Base-by-base conservation (phyloP, 2,113 vertebrate genomes). In the Cavia aperea region DNA sequence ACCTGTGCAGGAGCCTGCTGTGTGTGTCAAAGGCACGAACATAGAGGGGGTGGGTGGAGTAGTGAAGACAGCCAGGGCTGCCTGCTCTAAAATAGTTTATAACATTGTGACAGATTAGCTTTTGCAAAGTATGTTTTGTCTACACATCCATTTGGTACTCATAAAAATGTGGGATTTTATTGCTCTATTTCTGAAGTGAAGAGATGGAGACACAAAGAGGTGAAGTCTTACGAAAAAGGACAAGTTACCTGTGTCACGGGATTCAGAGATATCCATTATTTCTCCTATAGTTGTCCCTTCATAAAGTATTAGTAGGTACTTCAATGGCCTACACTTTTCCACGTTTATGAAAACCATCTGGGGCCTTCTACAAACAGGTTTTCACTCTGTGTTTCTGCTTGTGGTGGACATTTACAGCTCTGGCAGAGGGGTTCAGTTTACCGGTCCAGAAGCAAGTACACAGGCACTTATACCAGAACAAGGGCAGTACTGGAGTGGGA, bases 381-480 rank as follows among this genome's bases (percentile, higher is more conserved):
- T 68, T 14, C 7, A 16, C 77, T 39, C 39, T n/a, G 19, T 54
- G 26, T 65, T 23, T 23, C 43, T 26, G 29, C 68, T 89, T 18
- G 26, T n/a, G 36, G 24, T 12, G 63, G 24, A 16, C n/a, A 9
- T 6, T 70, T 31, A 15, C 0, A 4, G 10, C 51, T 14, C 86
- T 4, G 4, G 36, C 18, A 8, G 21, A 31, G 26, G 14, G 26
- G 29, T 8, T 0, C 46, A 13, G 4, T 26, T n/a, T 12, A 10
- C 1, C 3, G 54, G 16, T 4, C 36, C 26, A 16, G 33, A 56
- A 31, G 39, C 19, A 26, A 43, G 2, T 5, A 3, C 54, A 7
- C 19, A 36, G 62, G 23, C 5, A 12, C 29, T 31, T 26, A 36
- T 24, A 4, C 0, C 0, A 2, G 18, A 43, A 21, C 39, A 23